Evolutionary conservation across 2,888 invertebrate genomes (phyloP), one percentile per base, ranked within the genome.

Genomic region (Notodonta ziczac): DNA sequence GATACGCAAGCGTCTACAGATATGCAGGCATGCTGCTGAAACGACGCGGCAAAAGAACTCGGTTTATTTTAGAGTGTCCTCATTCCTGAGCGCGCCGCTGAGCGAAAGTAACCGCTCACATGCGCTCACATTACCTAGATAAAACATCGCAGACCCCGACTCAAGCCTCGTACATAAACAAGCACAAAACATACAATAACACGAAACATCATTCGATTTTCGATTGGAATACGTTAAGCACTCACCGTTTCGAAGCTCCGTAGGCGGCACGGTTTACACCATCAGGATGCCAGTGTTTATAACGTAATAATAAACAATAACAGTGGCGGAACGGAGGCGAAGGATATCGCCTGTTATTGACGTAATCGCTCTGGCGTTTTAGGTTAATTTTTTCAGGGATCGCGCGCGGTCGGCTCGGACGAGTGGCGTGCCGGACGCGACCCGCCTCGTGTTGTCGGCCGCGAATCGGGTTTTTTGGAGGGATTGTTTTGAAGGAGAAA

Each of bases 11-110:
- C 57, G 40, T 70, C 64, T 66, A 24, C 24, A 60, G 66, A 74
- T 73, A 68, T 63, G 58, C 65, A 44, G 1, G 16, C 16, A 59
- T 71, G 69, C 63, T 67, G 75, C 79, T 79, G 78, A 83, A 81
- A 80, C 78, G 66, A 65, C 62, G 77, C 82, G 78, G 76, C 83
- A 86, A 89, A 89, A 88, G 24, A 88, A 80, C 80, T 65, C 72
- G 72, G 87, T 82, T 87, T 89, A 88, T 89, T 87, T 87, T 89
- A 85, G 85, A 86, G 76, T 81, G 84, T 81, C 89, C 91, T 85
- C 90, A 89, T 91, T 91, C 81, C 79, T 80, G 76, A 78, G 80
- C 78, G 81, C 78, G 75, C 72, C 73, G 64, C 77, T 74, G 77
- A 85, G 88, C 80, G 88, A 90, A 90, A 89, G 89, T 89, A 84